phyloP scores from a whole-genome alignment of 92 coral and sea anemone genomes.

The Palythoa heliodiscus region DNA sequence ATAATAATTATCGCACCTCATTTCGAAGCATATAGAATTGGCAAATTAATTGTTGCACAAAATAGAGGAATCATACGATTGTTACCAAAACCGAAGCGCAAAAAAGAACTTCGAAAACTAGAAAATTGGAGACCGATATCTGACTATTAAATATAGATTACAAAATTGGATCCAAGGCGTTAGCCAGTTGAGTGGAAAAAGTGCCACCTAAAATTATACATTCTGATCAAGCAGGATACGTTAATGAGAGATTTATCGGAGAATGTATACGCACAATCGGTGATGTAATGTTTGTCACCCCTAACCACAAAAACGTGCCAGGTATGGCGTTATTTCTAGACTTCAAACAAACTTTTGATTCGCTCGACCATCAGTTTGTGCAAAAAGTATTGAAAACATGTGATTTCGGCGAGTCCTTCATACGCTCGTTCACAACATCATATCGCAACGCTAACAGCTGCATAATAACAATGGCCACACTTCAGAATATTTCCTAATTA shows the following conservation, averaged over 20 bases:
- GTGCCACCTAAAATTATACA: not conserved
- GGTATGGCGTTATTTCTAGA: constrained; percentile 14
- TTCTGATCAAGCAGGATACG: constrained; percentile 19
- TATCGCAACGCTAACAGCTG: not conserved
- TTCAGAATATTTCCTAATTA: not conserved
- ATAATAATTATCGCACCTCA: not conserved
- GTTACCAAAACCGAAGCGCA: too few species aligned
- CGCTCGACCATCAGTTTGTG: not conserved
- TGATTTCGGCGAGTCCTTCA: not conserved
- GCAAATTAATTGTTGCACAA: not conserved
- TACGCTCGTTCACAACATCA: not conserved
- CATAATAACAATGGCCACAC: not conserved
- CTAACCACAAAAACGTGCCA: not conserved
- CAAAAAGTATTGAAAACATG: not conserved
- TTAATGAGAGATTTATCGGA: not conserved
- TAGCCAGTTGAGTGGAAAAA: too few species aligned
- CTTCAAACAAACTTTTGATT: constrained; percentile 12
- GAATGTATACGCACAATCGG: not conserved
- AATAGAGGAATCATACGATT: too few species aligned
- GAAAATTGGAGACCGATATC: constrained; percentile 1
- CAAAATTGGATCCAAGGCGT: too few species aligned
- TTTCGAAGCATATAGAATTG: not conserved
- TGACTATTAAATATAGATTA: too few species aligned
- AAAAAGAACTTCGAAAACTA: not conserved
- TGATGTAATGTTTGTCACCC: constrained; percentile 2